Evolutionary conservation across 2,113 vertebrate genomes (phyloP), one percentile per base, ranked within the genome.

Genomic region (Sphyrna mokarran): DNA sequence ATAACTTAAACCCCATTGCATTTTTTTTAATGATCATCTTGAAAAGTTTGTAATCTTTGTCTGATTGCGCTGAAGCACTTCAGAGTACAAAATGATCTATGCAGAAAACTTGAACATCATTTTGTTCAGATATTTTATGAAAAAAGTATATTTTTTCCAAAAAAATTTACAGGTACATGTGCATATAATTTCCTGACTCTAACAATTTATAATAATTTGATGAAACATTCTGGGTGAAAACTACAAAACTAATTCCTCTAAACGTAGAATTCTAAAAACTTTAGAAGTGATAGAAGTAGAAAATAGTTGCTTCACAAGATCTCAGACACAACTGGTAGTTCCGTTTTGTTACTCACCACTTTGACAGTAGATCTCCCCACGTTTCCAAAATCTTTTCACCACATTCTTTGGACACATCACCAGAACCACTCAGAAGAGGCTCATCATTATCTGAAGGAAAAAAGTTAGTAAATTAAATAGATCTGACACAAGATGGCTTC

Each of bases 381-480:
- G 99, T 99, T 97, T 99, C 99, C 96, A 99, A 98, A 96, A 99
- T 99, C 97, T 99, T 99, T 97, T 99, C 99, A 7, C 98, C 99
- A 96, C 99, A 99, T 97, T 99, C 99, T 97, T 99, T 99, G 96
- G 99, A 99, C 96, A 99, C 99, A 78, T 99, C 99, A 90, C 99
- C 99, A 91, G 98, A 99, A 95, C 99, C 99, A 96, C 99, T 99
- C 96, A 99, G 97, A 93, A 99, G 97, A 0, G 99, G 99, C 95
- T 99, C 99, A 23, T 99, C 99, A 0, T 99, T 99, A 97, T 99
- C 99, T 99, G 97, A 96, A 96, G 90, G 96, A 89, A 96, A 95
- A 96, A 10, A 95, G 22, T 4, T n/a, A 86, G 96, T 37, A 93
- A 40, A 93, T 48, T 68, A 23, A 91, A 40, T 58, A 22, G 37